phyloP scores from a whole-genome alignment of 2,797 vertebrate species.

The Morelia viridis region DNA sequence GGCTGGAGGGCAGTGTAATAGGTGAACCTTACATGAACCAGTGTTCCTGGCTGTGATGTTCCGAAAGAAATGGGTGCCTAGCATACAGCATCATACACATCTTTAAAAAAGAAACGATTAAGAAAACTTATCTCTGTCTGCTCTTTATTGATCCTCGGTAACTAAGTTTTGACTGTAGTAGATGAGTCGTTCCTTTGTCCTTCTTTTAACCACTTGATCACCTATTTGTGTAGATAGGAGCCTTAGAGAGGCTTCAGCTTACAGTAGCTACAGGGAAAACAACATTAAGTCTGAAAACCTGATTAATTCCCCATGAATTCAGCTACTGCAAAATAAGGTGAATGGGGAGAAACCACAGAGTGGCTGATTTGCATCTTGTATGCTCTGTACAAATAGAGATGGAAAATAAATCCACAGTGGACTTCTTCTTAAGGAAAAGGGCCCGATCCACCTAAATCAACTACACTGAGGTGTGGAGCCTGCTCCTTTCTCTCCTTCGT shows the following conservation, averaged over 20 bases:
- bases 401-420: neutral
- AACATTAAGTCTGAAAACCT: neutral
- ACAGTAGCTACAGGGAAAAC: slow-evolving; percentile 1
- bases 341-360: neutral
- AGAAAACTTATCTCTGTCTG: slow-evolving; percentile 71
- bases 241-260: neutral
- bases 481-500: neutral
- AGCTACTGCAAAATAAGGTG: neutral
- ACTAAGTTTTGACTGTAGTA: slow-evolving; percentile 73
- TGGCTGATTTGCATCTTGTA: neutral
- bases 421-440: neutral
- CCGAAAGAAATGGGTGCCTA: slow-evolving; percentile 73
- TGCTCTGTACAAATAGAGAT: neutral
- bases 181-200: slow-evolving; percentile 69
- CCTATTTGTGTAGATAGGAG: slow-evolving; percentile 5
- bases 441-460: neutral
- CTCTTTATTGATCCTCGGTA: slow-evolving; percentile 81
- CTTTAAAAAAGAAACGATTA: slow-evolving; percentile 79
- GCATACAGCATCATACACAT: slow-evolving; percentile 81
- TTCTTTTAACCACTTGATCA: slow-evolving; percentile 58
- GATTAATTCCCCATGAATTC: neutral
- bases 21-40: slow-evolving; percentile 93
- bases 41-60: slow-evolving; percentile 85
- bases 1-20: slow-evolving; percentile 94
- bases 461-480: neutral